Evolutionary conservation across 1,140 invertebrate genomes (phyloP).

Genomic region (Callitettix versicolor): DNA sequence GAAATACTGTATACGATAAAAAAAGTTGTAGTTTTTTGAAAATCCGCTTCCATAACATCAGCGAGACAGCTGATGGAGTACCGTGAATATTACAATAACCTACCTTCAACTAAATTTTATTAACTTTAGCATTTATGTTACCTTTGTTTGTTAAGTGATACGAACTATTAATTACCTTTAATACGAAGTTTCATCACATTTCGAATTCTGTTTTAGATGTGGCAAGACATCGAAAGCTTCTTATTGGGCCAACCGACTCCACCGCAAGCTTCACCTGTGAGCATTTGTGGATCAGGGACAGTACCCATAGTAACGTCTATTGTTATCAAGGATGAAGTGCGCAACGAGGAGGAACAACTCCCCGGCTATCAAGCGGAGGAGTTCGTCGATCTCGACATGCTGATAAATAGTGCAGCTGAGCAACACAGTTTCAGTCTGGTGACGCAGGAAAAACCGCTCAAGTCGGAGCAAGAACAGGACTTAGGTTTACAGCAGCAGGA

Average conservation of each 20-base stretch:
- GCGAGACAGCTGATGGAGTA: no score
- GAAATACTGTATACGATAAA: no score
- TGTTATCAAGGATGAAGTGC: not conserved
- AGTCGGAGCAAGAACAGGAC: conserved; percentile 1
- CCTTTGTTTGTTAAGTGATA: no score
- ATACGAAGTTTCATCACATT: no score
- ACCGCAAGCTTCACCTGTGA: conserved; percentile 27
- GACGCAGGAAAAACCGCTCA: not conserved
- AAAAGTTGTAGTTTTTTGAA: no score
- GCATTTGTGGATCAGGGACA: conserved; percentile 16
- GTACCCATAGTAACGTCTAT: conserved; percentile 4
- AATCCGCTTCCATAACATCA: no score
- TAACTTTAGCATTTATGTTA: no score
- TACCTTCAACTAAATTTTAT: no score
- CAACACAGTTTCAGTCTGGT: conserved; percentile 29
- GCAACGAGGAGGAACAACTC: not conserved
- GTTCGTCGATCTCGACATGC: conserved; percentile 37
- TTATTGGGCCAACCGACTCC: conserved; percentile 32
- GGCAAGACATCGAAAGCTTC: conserved; percentile 40
- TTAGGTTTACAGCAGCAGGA: conserved; percentile 2
- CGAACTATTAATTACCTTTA: no score
- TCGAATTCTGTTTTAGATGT: conserved; percentile 34
- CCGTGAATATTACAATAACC: no score
- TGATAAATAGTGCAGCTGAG: conserved; percentile 37
- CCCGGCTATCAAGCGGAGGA: conserved; percentile 29